A percentile compares a stretch with the other conserved stretches of the same genome.
Conservation (phyloP, 2,113 vertebrate species). For the Agelaius phoeniceus region DNA sequence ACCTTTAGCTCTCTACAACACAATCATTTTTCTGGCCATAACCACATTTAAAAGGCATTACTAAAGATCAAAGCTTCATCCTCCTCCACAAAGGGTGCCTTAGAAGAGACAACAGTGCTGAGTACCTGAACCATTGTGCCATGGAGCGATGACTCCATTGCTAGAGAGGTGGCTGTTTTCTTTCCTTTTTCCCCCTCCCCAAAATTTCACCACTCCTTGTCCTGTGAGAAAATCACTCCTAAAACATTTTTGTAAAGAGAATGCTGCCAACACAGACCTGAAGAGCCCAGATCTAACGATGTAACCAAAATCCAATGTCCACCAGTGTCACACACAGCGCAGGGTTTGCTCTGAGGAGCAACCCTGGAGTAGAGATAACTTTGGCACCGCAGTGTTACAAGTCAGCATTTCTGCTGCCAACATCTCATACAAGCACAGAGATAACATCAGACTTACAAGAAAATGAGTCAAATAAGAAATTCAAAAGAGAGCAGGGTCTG, state of each 20-base stretch:
- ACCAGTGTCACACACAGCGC: not conserved
- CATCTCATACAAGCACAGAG: not conserved
- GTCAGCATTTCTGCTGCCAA: conserved; percentile 37
- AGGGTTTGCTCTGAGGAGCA: not conserved
- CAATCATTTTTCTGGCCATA: conserved; percentile 63
- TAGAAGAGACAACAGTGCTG: conserved; percentile 5
- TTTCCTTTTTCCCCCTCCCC: not conserved
- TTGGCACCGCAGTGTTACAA: not conserved
- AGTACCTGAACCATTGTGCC: conserved; percentile 3
- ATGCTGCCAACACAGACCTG: not conserved
- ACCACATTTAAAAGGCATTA: conserved; percentile 73
- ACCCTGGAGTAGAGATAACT: not conserved
- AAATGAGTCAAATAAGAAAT: not conserved
- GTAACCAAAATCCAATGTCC: not conserved
- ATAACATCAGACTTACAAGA: conserved; percentile 43
- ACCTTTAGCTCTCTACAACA: conserved; percentile 21
- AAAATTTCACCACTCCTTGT: not conserved
- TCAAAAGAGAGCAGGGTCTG: not conserved
- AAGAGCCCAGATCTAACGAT: not conserved
- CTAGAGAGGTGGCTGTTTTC: not conserved
- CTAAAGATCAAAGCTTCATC: conserved; percentile 71
- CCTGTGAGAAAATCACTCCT: not conserved
- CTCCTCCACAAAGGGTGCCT: conserved; percentile 67
- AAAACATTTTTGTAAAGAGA: not conserved
- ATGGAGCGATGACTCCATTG: not conserved